Evolutionary conservation across 2,797 vertebrate genomes (phyloP).

Genomic region (Etheostoma perlongum): DNA sequence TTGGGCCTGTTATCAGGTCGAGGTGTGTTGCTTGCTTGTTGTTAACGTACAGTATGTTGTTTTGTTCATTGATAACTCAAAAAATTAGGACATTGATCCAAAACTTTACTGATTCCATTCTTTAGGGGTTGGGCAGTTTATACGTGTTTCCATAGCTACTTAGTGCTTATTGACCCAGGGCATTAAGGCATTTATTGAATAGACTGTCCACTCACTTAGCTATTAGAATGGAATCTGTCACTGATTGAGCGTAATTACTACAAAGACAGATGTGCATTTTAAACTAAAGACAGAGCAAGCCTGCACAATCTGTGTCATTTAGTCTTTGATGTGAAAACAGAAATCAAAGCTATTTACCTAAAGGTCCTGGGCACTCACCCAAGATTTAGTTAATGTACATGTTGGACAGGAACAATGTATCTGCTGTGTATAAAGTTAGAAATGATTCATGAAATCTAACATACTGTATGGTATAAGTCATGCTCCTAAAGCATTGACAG

Average conservation of each 20-base stretch:
- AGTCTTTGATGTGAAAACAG: constrained; percentile 1
- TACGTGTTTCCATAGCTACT: constrained; percentile 62
- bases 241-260: constrained; percentile 43
- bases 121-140: constrained; percentile 27
- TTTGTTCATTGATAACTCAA: constrained; percentile 18
- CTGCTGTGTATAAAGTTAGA: neutral
- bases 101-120: constrained; percentile 33
- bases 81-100: neutral
- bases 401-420: neutral
- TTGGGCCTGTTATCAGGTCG: constrained; percentile 3
- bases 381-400: neutral
- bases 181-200: constrained; percentile 54
- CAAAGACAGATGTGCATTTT: constrained; percentile 48
- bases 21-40: constrained; percentile 21
- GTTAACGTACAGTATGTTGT: neutral
- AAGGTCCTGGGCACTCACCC: neutral
- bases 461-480: neutral
- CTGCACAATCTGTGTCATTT: constrained; percentile 26
- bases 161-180: constrained; percentile 47
- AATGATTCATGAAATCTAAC: neutral
- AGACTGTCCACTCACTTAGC: constrained; percentile 48
- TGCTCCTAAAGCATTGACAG: neutral
- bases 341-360: constrained; percentile 11
- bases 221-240: constrained; percentile 46
- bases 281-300: constrained; percentile 29